These are phyloP conservation scores for Baryphthengus martii DNA, from an alignment of 2,113 vertebrate genomes.

Conservation along the genomic window DNA sequence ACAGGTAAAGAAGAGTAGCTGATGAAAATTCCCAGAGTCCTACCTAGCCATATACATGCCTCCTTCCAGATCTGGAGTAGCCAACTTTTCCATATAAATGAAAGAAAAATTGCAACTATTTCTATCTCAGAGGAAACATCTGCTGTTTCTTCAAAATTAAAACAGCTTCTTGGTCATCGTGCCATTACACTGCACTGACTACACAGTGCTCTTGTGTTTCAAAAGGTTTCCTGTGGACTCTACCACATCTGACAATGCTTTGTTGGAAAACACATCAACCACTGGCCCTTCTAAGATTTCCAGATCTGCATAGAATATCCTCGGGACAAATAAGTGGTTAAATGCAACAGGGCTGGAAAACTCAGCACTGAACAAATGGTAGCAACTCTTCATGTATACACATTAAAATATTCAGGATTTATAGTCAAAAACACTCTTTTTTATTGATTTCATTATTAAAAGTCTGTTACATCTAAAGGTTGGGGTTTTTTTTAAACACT, in stretches of 20 bases:
- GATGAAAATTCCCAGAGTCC: neutral
- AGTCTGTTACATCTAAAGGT: neutral
- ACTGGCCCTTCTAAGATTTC: neutral
- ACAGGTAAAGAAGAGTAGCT: neutral
- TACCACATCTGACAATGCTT: neutral
- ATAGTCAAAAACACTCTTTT: neutral
- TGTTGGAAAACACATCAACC: neutral
- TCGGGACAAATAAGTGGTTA: neutral
- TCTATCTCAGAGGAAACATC: neutral
- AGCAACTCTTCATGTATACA: neutral
- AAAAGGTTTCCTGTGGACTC: neutral
- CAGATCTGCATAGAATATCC: neutral
- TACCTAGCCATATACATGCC: neutral
- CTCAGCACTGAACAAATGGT: neutral
- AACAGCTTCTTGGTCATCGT: neutral
- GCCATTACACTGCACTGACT: neutral
- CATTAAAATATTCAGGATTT: neutral
- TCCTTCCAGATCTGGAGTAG: neutral
- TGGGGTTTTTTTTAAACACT: neutral
- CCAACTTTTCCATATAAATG: neutral
- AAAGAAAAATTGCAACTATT: neutral
- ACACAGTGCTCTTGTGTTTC: neutral
- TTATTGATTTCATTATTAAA: constrained; percentile 15
- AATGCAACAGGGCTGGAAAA: neutral
- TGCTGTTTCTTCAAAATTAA: neutral